These are phyloP conservation scores for Cinclus mexicanus DNA, from an alignment of 2,113 vertebrate species.

Conservation along the genomic window DNA sequence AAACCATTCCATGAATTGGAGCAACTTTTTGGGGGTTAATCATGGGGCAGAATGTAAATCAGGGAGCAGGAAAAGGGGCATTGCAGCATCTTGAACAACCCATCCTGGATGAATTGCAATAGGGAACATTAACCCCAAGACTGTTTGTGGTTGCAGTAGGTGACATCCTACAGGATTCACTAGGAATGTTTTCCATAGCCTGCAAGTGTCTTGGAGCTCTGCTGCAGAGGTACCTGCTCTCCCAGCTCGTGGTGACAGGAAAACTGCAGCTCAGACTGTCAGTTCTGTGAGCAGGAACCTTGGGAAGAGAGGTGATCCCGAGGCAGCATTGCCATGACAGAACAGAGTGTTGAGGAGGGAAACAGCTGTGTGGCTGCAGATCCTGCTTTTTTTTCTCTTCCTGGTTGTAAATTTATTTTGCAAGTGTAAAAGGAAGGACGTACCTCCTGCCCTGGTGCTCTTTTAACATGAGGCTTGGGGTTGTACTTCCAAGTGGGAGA, in stretches of 20 bases:
- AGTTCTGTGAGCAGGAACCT: not conserved
- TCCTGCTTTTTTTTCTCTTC: too few relatives aligned
- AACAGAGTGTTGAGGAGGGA: fast-evolving
- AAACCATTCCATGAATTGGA: not conserved
- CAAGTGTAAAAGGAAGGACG: not conserved
- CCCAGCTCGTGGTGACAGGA: not conserved
- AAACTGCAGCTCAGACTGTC: fast-evolving
- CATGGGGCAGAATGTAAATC: not conserved
- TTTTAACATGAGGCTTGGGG: not conserved
- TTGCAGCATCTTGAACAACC: not conserved
- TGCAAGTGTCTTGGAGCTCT: not conserved
- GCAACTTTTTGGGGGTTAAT: not conserved
- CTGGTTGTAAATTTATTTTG: not conserved
- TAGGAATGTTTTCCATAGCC: not conserved
- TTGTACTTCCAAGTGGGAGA: fast-evolving
- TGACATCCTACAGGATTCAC: not conserved
- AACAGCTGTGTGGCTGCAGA: not conserved
- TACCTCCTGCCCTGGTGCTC: fast-evolving
- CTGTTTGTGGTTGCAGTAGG: not conserved
- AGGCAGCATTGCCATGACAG: not conserved
- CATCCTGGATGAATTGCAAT: fast-evolving
- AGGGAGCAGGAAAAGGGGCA: not conserved
- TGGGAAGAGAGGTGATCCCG: not conserved
- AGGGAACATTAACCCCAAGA: not conserved
- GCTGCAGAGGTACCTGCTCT: not conserved